Evolutionary conservation across 2,797 vertebrate species (phyloP), one percentile per base, ranked within the genome.

Genomic region (Dryobates pubescens): DNA sequence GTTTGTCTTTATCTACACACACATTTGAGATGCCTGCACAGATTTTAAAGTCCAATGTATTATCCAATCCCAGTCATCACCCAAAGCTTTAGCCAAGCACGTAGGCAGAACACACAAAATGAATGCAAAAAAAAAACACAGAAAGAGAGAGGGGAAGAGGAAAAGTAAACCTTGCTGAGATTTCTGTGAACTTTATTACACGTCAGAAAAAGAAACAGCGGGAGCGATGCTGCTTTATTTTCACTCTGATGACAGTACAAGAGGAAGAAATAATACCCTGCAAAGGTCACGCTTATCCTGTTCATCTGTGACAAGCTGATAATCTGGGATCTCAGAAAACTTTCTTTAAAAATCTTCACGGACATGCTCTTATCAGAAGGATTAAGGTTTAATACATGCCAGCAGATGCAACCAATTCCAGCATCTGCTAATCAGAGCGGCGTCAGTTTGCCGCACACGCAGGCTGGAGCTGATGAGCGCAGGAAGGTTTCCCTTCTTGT

Each of bases 311-410:
- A 95, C 76, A 49, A 91, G 86, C 86, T 91, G 93, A 87, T 93
- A 93, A 95, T 95, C 95, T 83, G 13, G 62, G 81, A 93, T 93
- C 94, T 90, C 78, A 49, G 61, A 83, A 90, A 96, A 96, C 84
- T 95, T 93, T 82, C 92, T 87, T 89, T 83, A 95, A 95, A 84
- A 92, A 82, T 92, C 94, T 95, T 93, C 91, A 91, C 0, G 43
- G 95, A 88, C 61, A 64, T 86, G 87, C 87, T 97, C 94, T 96
- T 95, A 96, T 92, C 93, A 81, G 88, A 92, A 86, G 89, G 89
- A 96, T 97, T 96, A 95, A 63, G 36, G 76, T 92, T 88, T 92
- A 96, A 97, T 96, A 84, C 80, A 74, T 88, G 91, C 72, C 93
- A 94, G 95, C 88, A 97, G 96, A 96, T 93, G 92, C 34, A 82